Evolutionary conservation across 2,113 vertebrate species (phyloP).

Genomic region (Upupa epops): DNA sequence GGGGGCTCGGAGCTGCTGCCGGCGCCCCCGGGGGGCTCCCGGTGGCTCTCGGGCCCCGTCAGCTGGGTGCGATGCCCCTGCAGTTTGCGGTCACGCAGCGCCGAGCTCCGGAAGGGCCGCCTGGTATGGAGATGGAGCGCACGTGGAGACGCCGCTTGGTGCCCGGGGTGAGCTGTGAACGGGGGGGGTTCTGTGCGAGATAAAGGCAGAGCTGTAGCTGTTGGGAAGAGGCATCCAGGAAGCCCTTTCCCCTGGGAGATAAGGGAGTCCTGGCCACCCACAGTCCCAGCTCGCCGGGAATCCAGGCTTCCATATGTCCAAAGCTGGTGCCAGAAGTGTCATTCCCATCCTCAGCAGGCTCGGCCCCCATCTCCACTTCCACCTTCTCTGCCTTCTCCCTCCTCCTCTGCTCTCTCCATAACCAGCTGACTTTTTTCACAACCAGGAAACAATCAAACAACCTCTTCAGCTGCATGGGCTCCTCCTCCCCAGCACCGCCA

Average conservation of each 20-base stretch:
- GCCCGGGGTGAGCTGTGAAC: not conserved
- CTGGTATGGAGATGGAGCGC: not conserved
- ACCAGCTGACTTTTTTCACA: conserved; percentile 51
- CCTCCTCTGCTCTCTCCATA: not conserved
- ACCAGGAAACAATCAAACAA: conserved; percentile 53
- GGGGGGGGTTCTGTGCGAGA: not conserved
- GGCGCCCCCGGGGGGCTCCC: no score
- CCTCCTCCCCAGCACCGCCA: conserved; percentile 2
- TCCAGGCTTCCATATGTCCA: conserved; percentile 12
- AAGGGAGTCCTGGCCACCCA: conserved; percentile 40
- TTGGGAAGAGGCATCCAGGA: not conserved
- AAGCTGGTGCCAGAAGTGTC: not conserved
- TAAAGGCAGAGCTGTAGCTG: not conserved
- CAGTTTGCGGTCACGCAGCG: not conserved
- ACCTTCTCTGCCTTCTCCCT: not conserved
- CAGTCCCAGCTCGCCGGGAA: not conserved
- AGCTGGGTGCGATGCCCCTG: not conserved
- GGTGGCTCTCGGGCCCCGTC: no score
- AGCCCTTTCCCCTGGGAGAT: not conserved
- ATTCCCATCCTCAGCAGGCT: not conserved
- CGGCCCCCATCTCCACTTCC: not conserved
- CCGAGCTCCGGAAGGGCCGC: not conserved
- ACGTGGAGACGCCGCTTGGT: accelerated
- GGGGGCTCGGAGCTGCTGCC: no score
- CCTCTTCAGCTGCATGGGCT: conserved; percentile 20